Evolutionary conservation across 2,113 vertebrate species (phyloP).

Genomic region (Zeus faber): DNA sequence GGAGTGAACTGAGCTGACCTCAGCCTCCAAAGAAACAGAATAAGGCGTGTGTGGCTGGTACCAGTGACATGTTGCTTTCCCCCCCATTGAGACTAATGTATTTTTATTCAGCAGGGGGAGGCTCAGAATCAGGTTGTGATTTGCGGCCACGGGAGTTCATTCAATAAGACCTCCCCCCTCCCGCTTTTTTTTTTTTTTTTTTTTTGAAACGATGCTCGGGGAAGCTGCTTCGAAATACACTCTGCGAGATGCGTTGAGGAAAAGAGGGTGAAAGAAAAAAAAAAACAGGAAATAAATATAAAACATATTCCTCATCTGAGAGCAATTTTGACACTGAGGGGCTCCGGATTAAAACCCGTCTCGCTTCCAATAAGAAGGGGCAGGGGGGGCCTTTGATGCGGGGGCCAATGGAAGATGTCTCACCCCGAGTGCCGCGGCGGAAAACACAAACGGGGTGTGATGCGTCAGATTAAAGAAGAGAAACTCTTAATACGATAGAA

Average conservation of each 20-base stretch:
- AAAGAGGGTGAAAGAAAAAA: background rate
- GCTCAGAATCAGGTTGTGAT: conserved; percentile 35
- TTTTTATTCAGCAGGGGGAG: conserved; percentile 36
- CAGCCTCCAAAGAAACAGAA: background rate
- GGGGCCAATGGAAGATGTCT: conserved; percentile 27
- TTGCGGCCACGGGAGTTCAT: conserved; percentile 33
- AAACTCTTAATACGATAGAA: conserved; percentile 28
- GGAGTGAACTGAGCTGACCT: background rate
- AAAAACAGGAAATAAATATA: conserved; percentile 37
- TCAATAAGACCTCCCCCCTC: conserved; percentile 13
- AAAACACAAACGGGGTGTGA: conserved; percentile 29
- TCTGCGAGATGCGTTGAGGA: conserved; percentile 10
- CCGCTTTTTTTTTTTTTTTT: background rate
- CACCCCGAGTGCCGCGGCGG: conserved; percentile 24
- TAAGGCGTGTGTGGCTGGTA: background rate
- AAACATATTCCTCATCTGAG: conserved; percentile 48
- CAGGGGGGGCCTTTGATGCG: conserved; percentile 30
- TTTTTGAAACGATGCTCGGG: conserved; percentile 29
- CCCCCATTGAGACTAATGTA: conserved; percentile 28
- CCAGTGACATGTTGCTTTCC: background rate
- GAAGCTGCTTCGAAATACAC: conserved; percentile 20
- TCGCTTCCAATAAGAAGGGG: conserved; percentile 25
- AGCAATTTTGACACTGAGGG: conserved; percentile 46
- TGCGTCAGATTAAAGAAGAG: conserved; percentile 31
- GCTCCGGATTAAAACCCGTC: conserved; percentile 39